Evolutionary conservation across 2,797 vertebrate species (phyloP), one percentile per base, ranked within the genome.

Genomic region (Peromyscus attwateri): DNA sequence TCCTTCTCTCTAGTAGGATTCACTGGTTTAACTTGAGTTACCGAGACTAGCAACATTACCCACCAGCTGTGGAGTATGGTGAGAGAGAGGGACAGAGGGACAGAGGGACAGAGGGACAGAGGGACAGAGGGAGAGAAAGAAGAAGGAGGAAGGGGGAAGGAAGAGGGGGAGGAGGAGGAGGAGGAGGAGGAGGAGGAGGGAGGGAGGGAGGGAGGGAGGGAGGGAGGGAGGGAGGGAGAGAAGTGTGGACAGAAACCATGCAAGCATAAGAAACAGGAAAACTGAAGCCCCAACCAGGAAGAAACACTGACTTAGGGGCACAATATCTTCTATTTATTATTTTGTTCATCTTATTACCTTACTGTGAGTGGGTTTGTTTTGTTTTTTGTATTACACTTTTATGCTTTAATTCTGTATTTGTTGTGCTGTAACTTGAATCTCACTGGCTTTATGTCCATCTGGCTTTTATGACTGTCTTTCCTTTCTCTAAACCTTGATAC

Each of bases 71-170:
- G 21, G 21, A 70, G 64, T 49, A 11, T 49, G 64, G 6, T 2
- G 2, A 7, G 10, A 46, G 27, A 27, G 27, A 10, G 37, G 16
- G 0, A 2, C 1, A 12, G 57, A 6, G 43, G 6, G n/a, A n/a
- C n/a, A n/a, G n/a, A n/a, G n/a, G n/a, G n/a, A n/a, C n/a, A n/a
- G n/a, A n/a, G n/a, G n/a, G n/a, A n/a, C n/a, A n/a, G n/a, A n/a
- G n/a, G n/a, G n/a, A n/a, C n/a, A n/a, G n/a, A n/a, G n/a, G n/a
- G n/a, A n/a, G n/a, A n/a, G n/a, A n/a, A n/a, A n/a, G n/a, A n/a
- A n/a, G n/a, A 3, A 0, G 5, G 10, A 46, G 27, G 14, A 11
- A 10, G 37, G 16, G 55, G 0, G 5, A 6, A n/a, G n/a, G n/a
- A n/a, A n/a, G n/a, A n/a, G 12, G 25, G 10, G 2, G 23, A 37